A percentile compares a stretch with the other conserved stretches of the same genome.
Conservation (phyloP, 2,888 invertebrate species). For the Trilocha varians region DNA sequence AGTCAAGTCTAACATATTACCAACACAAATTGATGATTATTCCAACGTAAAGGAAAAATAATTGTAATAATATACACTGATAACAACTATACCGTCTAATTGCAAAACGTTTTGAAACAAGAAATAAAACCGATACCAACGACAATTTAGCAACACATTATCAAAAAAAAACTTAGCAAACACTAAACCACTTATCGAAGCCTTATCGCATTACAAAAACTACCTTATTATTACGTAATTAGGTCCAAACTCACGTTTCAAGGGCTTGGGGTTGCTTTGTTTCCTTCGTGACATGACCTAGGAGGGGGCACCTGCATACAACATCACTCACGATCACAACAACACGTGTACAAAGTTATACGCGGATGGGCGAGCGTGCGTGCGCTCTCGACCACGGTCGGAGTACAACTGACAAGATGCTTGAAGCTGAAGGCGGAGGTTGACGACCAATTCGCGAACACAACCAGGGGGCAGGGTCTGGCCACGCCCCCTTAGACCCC, state of each 20-base stretch:
- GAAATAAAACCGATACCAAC: no score
- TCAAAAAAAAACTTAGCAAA: not conserved
- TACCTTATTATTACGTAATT: not conserved
- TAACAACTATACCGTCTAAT: no score
- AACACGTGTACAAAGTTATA: slow-evolving; percentile 17
- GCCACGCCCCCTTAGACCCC: slow-evolving; percentile 37
- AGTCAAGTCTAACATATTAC: no score
- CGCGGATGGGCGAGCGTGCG: slow-evolving; percentile 12
- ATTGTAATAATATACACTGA: no score
- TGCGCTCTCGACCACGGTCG: slow-evolving; percentile 28
- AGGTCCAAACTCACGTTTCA: slow-evolving; percentile 85
- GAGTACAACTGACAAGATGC: slow-evolving; percentile 35
- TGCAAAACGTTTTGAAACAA: no score
- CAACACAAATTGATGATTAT: no score
- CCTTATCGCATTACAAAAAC: not conserved
- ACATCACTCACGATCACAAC: slow-evolving; percentile 47
- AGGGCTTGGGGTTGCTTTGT: slow-evolving; percentile 96
- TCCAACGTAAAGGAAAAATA: no score
- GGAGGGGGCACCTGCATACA: slow-evolving; percentile 38
- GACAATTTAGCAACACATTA: no score
- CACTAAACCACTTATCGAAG: not conserved
- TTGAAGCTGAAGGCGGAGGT: slow-evolving; percentile 6
- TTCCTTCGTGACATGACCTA: slow-evolving; percentile 92
- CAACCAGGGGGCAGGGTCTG: slow-evolving; percentile 24
- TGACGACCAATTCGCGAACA: slow-evolving; percentile 32